phyloP scores from a whole-genome alignment of 2,797 vertebrate species.

The Phrynocephalus forsythii region DNA sequence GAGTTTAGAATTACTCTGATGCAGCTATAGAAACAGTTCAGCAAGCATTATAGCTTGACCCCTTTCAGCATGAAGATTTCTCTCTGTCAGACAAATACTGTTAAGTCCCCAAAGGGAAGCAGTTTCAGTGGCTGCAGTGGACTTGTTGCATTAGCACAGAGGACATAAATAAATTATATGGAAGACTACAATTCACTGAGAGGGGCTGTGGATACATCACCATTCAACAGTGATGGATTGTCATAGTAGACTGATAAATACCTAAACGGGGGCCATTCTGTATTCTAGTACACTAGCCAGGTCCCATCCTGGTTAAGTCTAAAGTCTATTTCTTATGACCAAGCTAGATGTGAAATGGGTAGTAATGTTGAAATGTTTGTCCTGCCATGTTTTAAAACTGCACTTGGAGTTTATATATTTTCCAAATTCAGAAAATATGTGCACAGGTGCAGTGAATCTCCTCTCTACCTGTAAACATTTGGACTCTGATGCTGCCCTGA shows the following conservation, averaged over 20 bases:
- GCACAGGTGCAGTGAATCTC: no score
- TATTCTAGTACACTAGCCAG: background rate
- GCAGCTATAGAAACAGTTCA: background rate
- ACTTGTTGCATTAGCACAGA: background rate
- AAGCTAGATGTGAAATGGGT: background rate
- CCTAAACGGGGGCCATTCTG: background rate
- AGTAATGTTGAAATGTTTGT: background rate
- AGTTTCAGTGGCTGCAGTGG: background rate
- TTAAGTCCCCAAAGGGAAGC: background rate
- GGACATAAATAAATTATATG: background rate
- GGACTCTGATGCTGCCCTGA: background rate
- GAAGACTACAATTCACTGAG: background rate
- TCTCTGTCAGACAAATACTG: no score
- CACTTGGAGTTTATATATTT: background rate
- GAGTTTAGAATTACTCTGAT: background rate
- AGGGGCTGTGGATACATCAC: background rate
- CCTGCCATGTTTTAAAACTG: background rate
- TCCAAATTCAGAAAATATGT: background rate
- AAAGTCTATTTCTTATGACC: background rate
- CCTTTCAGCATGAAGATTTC: background rate
- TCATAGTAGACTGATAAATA: background rate
- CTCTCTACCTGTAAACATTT: background rate
- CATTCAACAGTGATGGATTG: background rate
- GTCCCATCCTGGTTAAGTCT: background rate
- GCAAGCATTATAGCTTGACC: background rate